Evolutionary conservation across 1,140 invertebrate species (phyloP).

Genomic region (Lasaia peninsularis): DNA sequence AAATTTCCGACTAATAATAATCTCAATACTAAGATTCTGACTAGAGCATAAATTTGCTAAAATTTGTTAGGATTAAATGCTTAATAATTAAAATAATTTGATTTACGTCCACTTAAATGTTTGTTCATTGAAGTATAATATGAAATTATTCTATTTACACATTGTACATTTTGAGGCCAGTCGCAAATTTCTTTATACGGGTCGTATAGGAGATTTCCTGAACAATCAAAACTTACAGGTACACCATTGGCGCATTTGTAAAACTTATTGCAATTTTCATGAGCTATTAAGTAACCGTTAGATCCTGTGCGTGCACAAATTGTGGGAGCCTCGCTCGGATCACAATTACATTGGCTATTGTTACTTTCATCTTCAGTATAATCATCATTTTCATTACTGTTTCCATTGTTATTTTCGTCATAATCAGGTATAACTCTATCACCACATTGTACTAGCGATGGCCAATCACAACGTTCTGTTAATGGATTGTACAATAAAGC

Average conservation of each 20-base stretch:
- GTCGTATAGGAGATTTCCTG: constrained; percentile 32
- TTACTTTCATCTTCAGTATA: constrained; percentile 8
- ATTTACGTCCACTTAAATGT: constrained; percentile 7
- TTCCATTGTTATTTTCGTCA: constrained; percentile 1
- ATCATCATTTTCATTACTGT: constrained; percentile 13
- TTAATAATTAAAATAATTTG: not conserved
- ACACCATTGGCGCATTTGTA: constrained; percentile 35
- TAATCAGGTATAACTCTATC: constrained; percentile 6
- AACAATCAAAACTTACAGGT: constrained; percentile 24
- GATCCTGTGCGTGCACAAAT: constrained; percentile 32
- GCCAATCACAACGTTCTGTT: constrained; percentile 11
- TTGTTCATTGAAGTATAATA: constrained; percentile 15
- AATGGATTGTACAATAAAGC: not conserved
- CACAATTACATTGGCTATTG: constrained; percentile 22
- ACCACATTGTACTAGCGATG: constrained; percentile 1
- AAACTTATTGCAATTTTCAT: constrained; percentile 40
- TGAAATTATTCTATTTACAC: constrained; percentile 24
- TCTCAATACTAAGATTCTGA: too few relatives aligned
- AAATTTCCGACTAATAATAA: too few relatives aligned
- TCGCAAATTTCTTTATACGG: constrained; percentile 36
- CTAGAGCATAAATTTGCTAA: too few relatives aligned
- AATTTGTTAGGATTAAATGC: too few relatives aligned
- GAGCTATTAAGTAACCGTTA: constrained; percentile 30
- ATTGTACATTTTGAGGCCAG: constrained; percentile 60
- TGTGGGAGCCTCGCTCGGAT: constrained; percentile 28